Percentiles rank a stretch among this genome's conserved stretches.
Conservation (phyloP, 2,888 invertebrate genomes). For the Standfussiana lucernea region DNA sequence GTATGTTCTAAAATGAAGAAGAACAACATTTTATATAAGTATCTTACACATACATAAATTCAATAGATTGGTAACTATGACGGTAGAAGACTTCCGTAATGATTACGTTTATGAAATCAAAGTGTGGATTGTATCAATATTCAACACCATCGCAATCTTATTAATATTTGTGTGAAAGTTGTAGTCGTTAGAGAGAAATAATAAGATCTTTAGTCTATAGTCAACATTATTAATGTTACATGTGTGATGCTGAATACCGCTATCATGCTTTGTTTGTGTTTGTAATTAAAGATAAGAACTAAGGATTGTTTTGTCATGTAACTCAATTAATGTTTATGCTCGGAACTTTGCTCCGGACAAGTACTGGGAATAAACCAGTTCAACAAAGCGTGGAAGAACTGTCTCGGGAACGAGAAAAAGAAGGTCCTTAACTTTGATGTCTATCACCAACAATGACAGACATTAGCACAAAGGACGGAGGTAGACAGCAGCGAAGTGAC, state of each 20-base stretch:
- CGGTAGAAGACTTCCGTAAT: conserved; percentile 42
- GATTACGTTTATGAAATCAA: conserved; percentile 54
- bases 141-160: conserved; percentile 51
- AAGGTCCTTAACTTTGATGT: neutral
- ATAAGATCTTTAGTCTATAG: conserved; percentile 16
- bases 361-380: neutral
- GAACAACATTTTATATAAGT: conserved; percentile 80
- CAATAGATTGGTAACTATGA: conserved; percentile 71
- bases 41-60: conserved; percentile 74
- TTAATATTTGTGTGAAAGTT: conserved; percentile 57
- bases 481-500: neutral
- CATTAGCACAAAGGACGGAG: neutral
- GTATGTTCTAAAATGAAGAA: conserved; percentile 75
- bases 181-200: conserved; percentile 29
- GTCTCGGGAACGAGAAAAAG: no score
- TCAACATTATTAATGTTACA: neutral
- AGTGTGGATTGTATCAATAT: conserved; percentile 48
- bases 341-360: neutral
- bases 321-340: neutral
- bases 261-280: neutral
- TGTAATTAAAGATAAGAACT: neutral
- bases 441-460: neutral
- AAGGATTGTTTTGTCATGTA: neutral
- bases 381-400: neutral
- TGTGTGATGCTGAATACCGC: neutral